These are phyloP conservation scores for Rhinichthys osculus DNA, from an alignment of 2,797 vertebrate species.

Conservation along the genomic window DNA sequence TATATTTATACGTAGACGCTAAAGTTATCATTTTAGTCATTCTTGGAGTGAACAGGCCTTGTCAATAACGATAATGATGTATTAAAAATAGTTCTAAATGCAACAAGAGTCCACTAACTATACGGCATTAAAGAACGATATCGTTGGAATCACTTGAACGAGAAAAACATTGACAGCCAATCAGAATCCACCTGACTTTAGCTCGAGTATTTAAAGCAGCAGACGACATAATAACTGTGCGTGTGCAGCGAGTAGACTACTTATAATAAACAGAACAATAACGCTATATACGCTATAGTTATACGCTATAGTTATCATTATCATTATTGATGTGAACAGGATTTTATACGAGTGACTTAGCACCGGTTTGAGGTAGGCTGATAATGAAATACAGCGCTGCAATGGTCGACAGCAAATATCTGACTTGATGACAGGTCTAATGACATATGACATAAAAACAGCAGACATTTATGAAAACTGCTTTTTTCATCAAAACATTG, in stretches of 20 bases:
- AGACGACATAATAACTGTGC: neutral
- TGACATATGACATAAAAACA: neutral
- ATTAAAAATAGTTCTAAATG: neutral
- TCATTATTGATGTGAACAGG: neutral
- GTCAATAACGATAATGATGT: neutral
- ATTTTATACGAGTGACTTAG: neutral
- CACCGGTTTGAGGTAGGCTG: neutral
- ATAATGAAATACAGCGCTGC: neutral
- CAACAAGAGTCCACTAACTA: neutral
- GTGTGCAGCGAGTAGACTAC: too few species aligned
- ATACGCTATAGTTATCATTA: neutral
- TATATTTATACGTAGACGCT: too few species aligned
- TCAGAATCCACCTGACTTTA: neutral
- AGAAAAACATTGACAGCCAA: neutral
- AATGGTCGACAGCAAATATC: neutral
- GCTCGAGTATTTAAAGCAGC: neutral
- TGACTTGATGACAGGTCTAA: neutral
- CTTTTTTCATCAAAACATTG: neutral
- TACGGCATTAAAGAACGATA: neutral
- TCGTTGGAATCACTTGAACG: neutral
- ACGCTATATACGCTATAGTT: neutral
- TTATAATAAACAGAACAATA: neutral
- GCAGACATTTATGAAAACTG: neutral
- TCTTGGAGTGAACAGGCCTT: neutral
- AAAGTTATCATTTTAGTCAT: neutral